Evolutionary conservation across 2,113 vertebrate species (phyloP), one percentile per base, ranked within the genome.

Genomic region (Picathartes gymnocephalus): DNA sequence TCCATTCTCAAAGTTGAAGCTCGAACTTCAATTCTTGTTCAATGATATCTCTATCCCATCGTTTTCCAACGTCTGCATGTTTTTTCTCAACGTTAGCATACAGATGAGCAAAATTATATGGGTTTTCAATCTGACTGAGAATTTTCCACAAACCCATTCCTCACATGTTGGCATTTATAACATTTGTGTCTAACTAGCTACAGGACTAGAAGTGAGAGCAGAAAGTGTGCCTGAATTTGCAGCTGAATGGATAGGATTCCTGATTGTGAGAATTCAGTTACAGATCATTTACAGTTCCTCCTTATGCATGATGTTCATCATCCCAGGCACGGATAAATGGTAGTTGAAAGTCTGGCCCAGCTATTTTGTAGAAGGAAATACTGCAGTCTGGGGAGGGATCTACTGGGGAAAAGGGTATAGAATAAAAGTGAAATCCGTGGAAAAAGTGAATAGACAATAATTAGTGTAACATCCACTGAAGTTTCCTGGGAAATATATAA

Each of bases 251-350:
- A 8, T 71, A 68, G 6, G 39, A 17, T 6, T 74, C 13, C 64
- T 68, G 44, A 62, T 28, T 80, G 33, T 60, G 57, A 72, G 2
- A 6, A 39, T 81, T 74, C 48, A 60, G 17, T 76, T 85, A 68
- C 5, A 90, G 50, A 69, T n/a, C 1, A 47, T 57, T 76, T 68
- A 23, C 9, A 18, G 21, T 60, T 72, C 42, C 78, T 70, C 27
- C 27, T 47, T 4, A 8, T 10, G 4, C 27, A 53, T 45, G 53
- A 44, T 12, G 10, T 83, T 83, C 74, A 45, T 70, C 13, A 74
- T 58, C 39, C 37, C 12, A 42, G 28, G 4, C 17, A 20, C 0
- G 0, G 0, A 48, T 35, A 27, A 73, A 14, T 3, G 5, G 3
- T 42, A 40, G 30, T 14, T 23, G 61, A 48, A 86, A 68, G 4